Evolutionary conservation across 1,140 invertebrate genomes (phyloP).

Genomic region (Diabrotica virgifera): DNA sequence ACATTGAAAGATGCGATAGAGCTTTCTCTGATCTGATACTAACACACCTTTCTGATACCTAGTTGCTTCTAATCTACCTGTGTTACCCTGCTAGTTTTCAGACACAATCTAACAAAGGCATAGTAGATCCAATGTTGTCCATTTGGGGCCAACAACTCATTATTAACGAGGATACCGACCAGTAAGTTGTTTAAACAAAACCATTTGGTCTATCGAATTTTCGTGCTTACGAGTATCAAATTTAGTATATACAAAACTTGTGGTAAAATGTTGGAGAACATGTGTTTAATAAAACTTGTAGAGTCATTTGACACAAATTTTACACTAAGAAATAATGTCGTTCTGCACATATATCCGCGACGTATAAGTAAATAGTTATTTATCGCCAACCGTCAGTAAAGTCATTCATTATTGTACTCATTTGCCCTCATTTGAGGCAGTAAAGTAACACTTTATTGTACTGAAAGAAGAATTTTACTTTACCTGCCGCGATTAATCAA

Average conservation of each 20-base stretch:
- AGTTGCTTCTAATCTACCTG: conserved; percentile 47
- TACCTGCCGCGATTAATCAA: too few relatives aligned
- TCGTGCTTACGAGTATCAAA: background rate
- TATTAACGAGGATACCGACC: conserved; percentile 92
- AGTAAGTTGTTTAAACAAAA: conserved; percentile 66
- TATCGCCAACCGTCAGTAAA: too few relatives aligned
- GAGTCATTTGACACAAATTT: too few relatives aligned
- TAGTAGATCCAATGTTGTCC: conserved; percentile 94
- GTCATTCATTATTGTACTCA: too few relatives aligned
- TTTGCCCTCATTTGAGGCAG: too few relatives aligned
- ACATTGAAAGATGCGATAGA: background rate
- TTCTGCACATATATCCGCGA: too few relatives aligned
- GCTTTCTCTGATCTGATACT: background rate
- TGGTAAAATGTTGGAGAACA: background rate
- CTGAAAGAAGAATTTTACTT: too few relatives aligned
- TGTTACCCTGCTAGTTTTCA: conserved; percentile 67
- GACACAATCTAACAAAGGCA: conserved; percentile 84
- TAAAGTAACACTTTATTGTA: too few relatives aligned
- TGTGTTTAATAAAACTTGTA: background rate
- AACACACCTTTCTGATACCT: conserved; percentile 19
- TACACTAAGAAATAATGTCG: too few relatives aligned
- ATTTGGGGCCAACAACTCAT: conserved; percentile 96
- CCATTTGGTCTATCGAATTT: conserved; percentile 14
- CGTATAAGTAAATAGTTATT: too few relatives aligned
- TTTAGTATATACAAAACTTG: background rate